These are phyloP conservation scores for Nasonovia ribisnigri DNA, from an alignment of 2,888 invertebrate genomes.

Conservation along the genomic window DNA sequence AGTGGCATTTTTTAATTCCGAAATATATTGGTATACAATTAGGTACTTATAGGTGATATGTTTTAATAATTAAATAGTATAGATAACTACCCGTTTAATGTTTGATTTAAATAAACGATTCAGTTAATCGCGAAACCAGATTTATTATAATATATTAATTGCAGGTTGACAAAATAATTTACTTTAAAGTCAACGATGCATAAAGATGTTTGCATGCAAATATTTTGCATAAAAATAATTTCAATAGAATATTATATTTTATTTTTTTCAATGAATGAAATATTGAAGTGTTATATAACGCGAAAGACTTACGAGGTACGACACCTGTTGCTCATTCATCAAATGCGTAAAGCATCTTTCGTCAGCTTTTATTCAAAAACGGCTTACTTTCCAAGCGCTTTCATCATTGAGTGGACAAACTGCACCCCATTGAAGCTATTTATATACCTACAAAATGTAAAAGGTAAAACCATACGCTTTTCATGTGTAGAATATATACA, in stretches of 20 bases:
- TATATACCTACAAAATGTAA: not conserved
- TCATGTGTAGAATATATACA: not conserved
- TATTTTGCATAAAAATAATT: not conserved
- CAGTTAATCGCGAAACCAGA: too few relatives aligned
- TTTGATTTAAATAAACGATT: too few relatives aligned
- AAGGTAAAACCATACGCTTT: not conserved
- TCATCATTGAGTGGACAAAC: constrained; percentile 13
- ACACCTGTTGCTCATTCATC: constrained; percentile 20
- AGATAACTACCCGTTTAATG: too few relatives aligned
- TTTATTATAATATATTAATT: not conserved
- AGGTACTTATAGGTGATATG: too few relatives aligned
- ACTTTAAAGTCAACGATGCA: not conserved
- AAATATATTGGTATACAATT: too few relatives aligned
- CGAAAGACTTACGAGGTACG: not conserved
- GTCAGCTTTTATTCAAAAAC: constrained; percentile 27
- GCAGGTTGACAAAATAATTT: not conserved
- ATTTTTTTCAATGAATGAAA: not conserved
- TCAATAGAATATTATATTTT: not conserved
- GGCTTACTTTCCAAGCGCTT: not conserved
- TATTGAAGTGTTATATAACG: not conserved
- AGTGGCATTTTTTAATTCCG: too few relatives aligned
- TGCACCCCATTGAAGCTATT: not conserved
- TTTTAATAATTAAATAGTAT: too few relatives aligned
- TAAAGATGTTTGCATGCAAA: not conserved
- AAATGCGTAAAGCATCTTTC: not conserved